A percentile compares a stretch with the other conserved stretches of the same genome.
These are phyloP conservation scores for Excalfactoria chinensis DNA, from an alignment of 2,113 vertebrate genomes.

Conservation along the genomic window DNA sequence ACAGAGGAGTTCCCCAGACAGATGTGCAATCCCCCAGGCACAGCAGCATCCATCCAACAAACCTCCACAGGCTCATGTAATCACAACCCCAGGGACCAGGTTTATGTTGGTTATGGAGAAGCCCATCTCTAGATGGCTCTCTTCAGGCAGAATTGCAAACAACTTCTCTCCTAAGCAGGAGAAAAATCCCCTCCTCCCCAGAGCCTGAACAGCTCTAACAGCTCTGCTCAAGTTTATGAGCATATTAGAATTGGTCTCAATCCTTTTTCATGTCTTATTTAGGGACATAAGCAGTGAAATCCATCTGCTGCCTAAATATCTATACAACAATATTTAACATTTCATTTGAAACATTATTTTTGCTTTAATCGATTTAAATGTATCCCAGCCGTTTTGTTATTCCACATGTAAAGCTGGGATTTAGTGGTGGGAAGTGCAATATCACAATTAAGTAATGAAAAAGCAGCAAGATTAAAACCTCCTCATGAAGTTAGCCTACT, in stretches of 20 bases:
- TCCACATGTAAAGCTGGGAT: background rate
- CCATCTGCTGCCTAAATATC: background rate
- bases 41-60: background rate
- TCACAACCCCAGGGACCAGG: accelerated
- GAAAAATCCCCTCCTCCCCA: background rate
- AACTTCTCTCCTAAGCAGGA: background rate
- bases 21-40: background rate
- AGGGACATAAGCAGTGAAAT: background rate
- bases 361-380: conserved; percentile 48
- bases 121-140: background rate
- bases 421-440: background rate
- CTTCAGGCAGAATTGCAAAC: background rate
- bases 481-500: conserved; percentile 6
- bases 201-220: background rate
- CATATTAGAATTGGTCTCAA: background rate
- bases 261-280: background rate
- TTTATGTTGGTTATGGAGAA: accelerated
- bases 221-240: background rate
- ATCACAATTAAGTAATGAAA: conserved; percentile 19
- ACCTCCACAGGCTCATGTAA: background rate
- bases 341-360: background rate
- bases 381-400: background rate
- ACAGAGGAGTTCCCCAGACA: background rate
- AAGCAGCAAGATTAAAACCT: conserved; percentile 25
- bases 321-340: background rate